Evolutionary conservation across 2,888 invertebrate species (phyloP).

Genomic region (Gerris lacustris): DNA sequence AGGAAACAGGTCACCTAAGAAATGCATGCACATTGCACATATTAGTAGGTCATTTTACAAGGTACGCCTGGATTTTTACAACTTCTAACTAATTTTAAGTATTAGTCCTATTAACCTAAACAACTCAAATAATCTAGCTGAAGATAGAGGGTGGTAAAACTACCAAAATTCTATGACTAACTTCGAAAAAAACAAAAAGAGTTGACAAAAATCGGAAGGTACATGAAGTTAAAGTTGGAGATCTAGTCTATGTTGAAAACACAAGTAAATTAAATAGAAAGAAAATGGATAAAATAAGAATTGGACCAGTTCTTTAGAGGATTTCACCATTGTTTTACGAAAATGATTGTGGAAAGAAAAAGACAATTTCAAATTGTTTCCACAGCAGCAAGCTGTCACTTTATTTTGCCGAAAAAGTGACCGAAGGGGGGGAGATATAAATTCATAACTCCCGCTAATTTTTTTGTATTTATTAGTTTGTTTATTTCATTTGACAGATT

Average conservation of each 20-base stretch:
- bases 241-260: constrained; percentile 33
- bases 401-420: background rate
- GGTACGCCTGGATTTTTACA: constrained; percentile 32
- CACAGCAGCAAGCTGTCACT: constrained; percentile 8
- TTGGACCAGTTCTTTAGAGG: constrained; percentile 27
- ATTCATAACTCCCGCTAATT: background rate
- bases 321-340: constrained; percentile 17
- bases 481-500: background rate
- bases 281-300: constrained; percentile 32
- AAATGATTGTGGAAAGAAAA: constrained; percentile 14
- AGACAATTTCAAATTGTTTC: background rate
- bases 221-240: constrained; percentile 30
- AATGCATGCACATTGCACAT: constrained; percentile 34
- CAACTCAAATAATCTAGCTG: constrained; percentile 21
- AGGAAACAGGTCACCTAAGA: constrained; percentile 32
- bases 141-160: constrained; percentile 29
- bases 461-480: background rate
- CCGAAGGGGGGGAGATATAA: constrained; percentile 1
- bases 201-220: constrained; percentile 31
- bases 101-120: constrained; percentile 26
- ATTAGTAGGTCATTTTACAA: constrained; percentile 32
- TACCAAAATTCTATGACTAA: constrained; percentile 28
- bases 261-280: constrained; percentile 32
- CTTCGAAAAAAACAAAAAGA: constrained; percentile 31
- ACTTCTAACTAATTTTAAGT: constrained; percentile 28